Conservation (phyloP, 1,140 invertebrate species). For the Bathynomus jamesi region DNA sequence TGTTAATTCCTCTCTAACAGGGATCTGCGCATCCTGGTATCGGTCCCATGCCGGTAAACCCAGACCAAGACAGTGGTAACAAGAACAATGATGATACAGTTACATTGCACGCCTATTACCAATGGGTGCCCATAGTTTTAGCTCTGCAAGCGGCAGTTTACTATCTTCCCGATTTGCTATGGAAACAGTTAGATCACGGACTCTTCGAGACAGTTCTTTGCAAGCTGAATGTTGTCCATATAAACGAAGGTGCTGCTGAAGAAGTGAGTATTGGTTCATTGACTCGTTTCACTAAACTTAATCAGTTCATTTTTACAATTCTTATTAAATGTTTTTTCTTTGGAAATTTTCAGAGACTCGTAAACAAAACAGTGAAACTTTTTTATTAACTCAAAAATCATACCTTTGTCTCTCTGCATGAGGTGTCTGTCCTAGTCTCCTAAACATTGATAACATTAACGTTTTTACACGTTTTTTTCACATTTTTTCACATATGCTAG, state of each 20-base stretch:
- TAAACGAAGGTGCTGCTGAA: neutral
- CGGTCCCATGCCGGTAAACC: neutral
- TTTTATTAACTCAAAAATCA: too few species aligned
- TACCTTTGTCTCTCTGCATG: too few species aligned
- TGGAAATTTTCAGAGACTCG: too few species aligned
- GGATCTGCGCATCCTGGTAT: conserved; percentile 12
- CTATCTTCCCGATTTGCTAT: conserved; percentile 41
- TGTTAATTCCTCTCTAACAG: too few species aligned
- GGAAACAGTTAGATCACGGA: conserved; percentile 32
- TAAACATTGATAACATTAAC: too few species aligned
- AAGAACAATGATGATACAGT: neutral
- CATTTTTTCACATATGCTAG: too few species aligned
- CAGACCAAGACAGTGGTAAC: neutral
- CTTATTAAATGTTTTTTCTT: too few species aligned
- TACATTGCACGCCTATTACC: conserved; percentile 42
- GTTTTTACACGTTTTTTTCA: too few species aligned
- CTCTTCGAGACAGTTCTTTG: conserved; percentile 34
- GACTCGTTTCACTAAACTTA: too few species aligned
- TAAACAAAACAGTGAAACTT: too few species aligned
- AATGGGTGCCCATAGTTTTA: conserved; percentile 44
- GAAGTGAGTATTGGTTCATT: neutral
- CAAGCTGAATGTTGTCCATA: neutral
- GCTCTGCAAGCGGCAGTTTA: conserved; percentile 44
- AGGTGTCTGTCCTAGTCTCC: too few species aligned
- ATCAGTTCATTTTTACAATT: too few species aligned